These are phyloP conservation scores for Torymus tubicola DNA, from an alignment of 2,888 invertebrate genomes.

Conservation along the genomic window DNA sequence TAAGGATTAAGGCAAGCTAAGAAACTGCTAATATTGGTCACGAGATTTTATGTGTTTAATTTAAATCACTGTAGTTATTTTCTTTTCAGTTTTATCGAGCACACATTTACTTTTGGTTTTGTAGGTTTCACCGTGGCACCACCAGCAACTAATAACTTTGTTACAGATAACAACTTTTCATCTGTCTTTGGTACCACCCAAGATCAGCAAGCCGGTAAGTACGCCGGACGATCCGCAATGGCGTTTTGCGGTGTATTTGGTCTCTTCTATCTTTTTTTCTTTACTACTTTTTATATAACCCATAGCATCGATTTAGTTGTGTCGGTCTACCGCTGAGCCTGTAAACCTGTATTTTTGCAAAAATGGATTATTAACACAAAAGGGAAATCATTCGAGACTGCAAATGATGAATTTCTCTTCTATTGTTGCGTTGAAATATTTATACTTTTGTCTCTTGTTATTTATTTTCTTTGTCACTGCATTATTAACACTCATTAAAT, in stretches of 20 bases:
- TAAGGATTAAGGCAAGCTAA: too few species aligned
- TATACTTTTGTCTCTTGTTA: constrained; percentile 12
- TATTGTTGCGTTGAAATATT: constrained; percentile 14
- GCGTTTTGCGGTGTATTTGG: constrained; percentile 48
- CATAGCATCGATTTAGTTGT: constrained; percentile 52
- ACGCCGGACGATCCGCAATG: constrained; percentile 27
- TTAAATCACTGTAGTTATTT: constrained; percentile 36
- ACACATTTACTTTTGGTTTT: constrained; percentile 64
- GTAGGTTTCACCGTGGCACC: constrained; percentile 75
- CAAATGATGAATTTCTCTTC: constrained; percentile 36
- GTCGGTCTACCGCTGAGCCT: constrained; percentile 51
- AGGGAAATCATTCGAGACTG: constrained; percentile 40
- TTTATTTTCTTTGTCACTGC: constrained; percentile 34
- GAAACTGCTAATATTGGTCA: neutral
- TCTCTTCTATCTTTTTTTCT: constrained; percentile 35
- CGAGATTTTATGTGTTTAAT: neutral
- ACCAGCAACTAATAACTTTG: constrained; percentile 81
- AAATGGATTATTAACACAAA: constrained; percentile 38
- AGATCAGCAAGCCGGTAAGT: constrained; percentile 74
- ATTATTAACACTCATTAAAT: constrained; percentile 37
- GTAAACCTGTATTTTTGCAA: constrained; percentile 43
- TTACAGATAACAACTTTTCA: constrained; percentile 91
- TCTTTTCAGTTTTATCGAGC: constrained; percentile 56
- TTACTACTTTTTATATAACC: constrained; percentile 33
- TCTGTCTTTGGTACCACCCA: constrained; percentile 90